Evolutionary conservation across 2,888 invertebrate species (phyloP).

Genomic region (Anticlea derivata): DNA sequence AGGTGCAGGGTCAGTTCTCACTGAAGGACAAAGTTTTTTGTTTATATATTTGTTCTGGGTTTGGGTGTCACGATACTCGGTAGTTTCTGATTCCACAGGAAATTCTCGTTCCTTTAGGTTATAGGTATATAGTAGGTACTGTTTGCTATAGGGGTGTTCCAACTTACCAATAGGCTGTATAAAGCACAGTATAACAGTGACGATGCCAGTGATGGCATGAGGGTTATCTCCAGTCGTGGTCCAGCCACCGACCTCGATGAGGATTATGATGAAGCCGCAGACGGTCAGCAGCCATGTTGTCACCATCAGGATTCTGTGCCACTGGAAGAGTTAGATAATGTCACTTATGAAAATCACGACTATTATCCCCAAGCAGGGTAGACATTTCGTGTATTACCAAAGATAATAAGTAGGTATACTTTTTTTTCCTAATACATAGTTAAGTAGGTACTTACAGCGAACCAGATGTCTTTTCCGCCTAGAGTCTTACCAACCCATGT

Average conservation of each 20-base stretch:
- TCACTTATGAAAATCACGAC: neutral
- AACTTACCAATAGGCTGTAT: conserved; percentile 91
- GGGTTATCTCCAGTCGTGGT: conserved; percentile 88
- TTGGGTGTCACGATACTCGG: no score
- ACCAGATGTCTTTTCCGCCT: conserved; percentile 96
- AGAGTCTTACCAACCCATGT: conserved; percentile 93
- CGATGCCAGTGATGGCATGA: conserved; percentile 92
- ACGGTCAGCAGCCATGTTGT: conserved; percentile 91
- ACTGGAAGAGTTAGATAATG: conserved; percentile 78
- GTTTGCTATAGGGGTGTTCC: no score
- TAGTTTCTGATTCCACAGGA: no score
- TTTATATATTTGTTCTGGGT: no score
- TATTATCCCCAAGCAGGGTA: no score
- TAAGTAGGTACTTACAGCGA: conserved; percentile 88
- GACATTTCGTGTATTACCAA: no score
- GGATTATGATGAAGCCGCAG: conserved; percentile 91
- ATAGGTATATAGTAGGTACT: no score
- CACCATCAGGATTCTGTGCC: conserved; percentile 94
- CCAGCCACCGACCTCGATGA: conserved; percentile 91
- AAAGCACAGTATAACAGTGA: conserved; percentile 91
- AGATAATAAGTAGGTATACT: no score
- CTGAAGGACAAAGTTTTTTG: no score
- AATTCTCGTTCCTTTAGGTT: no score
- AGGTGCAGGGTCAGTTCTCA: no score
- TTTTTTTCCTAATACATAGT: no score